Evolutionary conservation across 2,888 invertebrate species (phyloP).

Genomic region (Nudaria mundana): DNA sequence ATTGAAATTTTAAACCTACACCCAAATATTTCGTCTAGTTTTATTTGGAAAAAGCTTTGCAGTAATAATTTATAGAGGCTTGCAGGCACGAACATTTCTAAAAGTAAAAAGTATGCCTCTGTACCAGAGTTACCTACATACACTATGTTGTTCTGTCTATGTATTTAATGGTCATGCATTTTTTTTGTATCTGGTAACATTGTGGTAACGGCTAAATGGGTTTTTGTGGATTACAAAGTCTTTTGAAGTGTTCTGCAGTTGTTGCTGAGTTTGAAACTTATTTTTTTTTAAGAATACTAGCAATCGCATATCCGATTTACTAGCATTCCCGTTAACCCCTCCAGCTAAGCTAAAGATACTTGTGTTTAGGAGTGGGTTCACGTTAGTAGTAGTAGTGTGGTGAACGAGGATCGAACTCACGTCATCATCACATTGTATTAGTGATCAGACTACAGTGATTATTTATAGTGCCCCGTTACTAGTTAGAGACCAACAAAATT

Average conservation of each 20-base stretch:
- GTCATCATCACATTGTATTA: too few relatives aligned
- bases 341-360: too few relatives aligned
- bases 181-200: constrained; percentile 27
- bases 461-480: too few relatives aligned
- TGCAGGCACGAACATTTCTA: constrained; percentile 29
- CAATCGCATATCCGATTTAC: too few relatives aligned
- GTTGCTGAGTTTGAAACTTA: constrained; percentile 21
- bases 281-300: too few relatives aligned
- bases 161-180: constrained; percentile 24
- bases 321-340: too few relatives aligned
- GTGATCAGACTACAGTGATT: too few relatives aligned
- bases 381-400: too few relatives aligned
- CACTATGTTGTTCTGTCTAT: constrained; percentile 30
- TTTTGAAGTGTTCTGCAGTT: constrained; percentile 31
- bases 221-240: constrained; percentile 44
- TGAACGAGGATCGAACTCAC: too few relatives aligned
- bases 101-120: constrained; percentile 28
- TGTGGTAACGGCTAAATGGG: constrained; percentile 44
- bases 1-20: constrained; percentile 53
- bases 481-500: too few relatives aligned
- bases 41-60: constrained; percentile 48
- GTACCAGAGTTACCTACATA: constrained; percentile 21
- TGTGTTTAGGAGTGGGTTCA: too few relatives aligned
- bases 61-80: constrained; percentile 48
- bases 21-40: constrained; percentile 42